Conservation (phyloP, 2,113 vertebrate species). For the Forbesichthys agassizii region DNA sequence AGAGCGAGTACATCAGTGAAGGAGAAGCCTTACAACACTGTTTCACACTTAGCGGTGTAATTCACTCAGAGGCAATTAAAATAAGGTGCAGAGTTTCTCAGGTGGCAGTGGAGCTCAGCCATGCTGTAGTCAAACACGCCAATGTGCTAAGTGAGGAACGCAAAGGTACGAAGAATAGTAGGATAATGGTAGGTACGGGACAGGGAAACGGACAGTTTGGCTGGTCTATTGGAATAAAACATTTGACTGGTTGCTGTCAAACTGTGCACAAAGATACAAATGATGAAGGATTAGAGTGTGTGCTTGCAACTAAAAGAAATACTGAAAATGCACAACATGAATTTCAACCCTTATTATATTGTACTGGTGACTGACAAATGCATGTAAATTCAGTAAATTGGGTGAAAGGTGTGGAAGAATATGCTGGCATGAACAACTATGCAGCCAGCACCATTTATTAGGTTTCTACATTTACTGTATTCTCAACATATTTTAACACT, state of each 20-base stretch:
- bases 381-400: too few species aligned
- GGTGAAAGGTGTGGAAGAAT: too few species aligned
- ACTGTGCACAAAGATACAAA: background rate
- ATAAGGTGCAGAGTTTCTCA: conserved; percentile 72
- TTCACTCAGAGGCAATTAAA: conserved; percentile 78
- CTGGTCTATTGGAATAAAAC: conserved; percentile 28
- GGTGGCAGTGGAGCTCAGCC: conserved; percentile 62
- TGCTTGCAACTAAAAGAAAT: too few species aligned
- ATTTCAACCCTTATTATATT: too few species aligned
- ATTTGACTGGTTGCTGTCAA: background rate
- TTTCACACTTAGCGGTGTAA: conserved; percentile 77
- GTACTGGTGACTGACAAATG: too few species aligned
- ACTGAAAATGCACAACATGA: too few species aligned
- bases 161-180: background rate
- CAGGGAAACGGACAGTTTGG: conserved; percentile 35
- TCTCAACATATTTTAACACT: background rate
- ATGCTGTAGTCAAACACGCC: conserved; percentile 48
- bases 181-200: background rate
- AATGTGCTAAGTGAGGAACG: conserved; percentile 36
- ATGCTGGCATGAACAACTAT: too few species aligned
- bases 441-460: too few species aligned
- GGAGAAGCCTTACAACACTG: conserved; percentile 74
- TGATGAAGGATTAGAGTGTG: background rate
- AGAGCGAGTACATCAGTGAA: conserved; percentile 53
- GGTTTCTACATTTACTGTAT: too few species aligned